A percentile compares a stretch with the other conserved stretches of the same genome.
Evolutionary conservation across 2,888 invertebrate species (phyloP).

Genomic region (Camponotus fellah): DNA sequence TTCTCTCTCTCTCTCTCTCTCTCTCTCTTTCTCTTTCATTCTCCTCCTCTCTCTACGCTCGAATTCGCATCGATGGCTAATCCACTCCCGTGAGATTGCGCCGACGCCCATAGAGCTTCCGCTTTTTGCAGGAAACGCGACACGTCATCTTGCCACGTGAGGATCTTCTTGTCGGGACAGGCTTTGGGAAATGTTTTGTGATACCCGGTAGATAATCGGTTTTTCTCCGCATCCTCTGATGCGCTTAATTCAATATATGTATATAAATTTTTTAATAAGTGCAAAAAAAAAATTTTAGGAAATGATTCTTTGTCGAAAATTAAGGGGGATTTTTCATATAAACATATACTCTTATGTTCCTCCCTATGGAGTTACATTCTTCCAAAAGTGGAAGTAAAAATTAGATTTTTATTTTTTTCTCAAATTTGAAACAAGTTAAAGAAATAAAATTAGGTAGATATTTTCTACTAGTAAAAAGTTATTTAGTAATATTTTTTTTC

Average conservation of each 20-base stretch:
- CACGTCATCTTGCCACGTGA: slow-evolving; percentile 38
- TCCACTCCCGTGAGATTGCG: slow-evolving; percentile 11
- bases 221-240: slow-evolving; percentile 23
- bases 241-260: not conserved
- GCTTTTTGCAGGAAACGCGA: slow-evolving; percentile 32
- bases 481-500: no score
- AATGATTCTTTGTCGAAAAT: no score
- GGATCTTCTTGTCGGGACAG: slow-evolving; percentile 33
- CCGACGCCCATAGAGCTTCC: slow-evolving; percentile 10
- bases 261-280: not conserved
- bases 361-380: no score
- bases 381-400: no score
- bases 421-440: no score
- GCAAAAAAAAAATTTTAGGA: no score
- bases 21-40: not conserved
- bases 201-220: slow-evolving; percentile 24
- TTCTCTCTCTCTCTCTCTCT: not conserved
- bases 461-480: no score
- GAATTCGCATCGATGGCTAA: slow-evolving; percentile 14
- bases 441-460: no score
- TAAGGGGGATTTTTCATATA: no score
- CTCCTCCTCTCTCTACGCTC: not conserved
- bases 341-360: no score
- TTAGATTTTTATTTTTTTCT: no score
- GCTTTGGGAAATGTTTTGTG: slow-evolving; percentile 31